Conservation (phyloP, 2,888 invertebrate species). For the Drosophila sordidapex region DNA sequence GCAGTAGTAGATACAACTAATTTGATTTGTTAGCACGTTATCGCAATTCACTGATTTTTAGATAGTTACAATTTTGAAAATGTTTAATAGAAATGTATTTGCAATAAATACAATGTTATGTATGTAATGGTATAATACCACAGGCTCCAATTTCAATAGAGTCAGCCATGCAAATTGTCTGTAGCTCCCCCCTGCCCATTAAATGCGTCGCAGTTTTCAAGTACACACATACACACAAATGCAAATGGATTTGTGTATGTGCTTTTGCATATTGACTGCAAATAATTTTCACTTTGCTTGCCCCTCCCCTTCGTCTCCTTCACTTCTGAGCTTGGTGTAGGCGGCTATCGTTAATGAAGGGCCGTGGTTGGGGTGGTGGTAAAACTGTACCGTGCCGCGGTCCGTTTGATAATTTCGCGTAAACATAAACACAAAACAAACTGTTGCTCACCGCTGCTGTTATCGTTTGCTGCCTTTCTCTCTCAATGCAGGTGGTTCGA, state of each 20-base stretch:
- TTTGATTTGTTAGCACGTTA: constrained; percentile 65
- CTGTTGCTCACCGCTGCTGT: constrained; percentile 66
- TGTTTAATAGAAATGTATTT: constrained; percentile 1
- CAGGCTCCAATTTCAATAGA: constrained; percentile 38
- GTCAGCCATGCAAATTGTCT: constrained; percentile 45
- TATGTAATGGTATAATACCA: constrained; percentile 7
- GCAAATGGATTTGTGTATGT: constrained; percentile 21
- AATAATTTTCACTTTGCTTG: constrained; percentile 76
- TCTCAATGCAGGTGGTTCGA: constrained; percentile 66
- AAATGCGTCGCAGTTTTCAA: constrained; percentile 55
- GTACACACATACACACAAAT: constrained; percentile 14
- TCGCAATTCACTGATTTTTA: constrained; percentile 31
- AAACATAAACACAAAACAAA: constrained; percentile 77
- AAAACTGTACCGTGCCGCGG: constrained; percentile 72
- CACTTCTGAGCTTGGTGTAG: background rate
- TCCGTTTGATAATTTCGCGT: constrained; percentile 77
- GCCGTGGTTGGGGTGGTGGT: constrained; percentile 42
- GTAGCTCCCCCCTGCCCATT: constrained; percentile 3
- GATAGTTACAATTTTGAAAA: constrained; percentile 16
- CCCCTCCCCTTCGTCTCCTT: constrained; percentile 26
- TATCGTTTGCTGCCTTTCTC: constrained; percentile 47
- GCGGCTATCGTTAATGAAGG: constrained; percentile 36
- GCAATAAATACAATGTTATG: constrained; percentile 1
- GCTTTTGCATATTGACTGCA: constrained; percentile 75
- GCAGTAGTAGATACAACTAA: constrained; percentile 55